Evolutionary conservation across 1,140 invertebrate genomes (phyloP).

Genomic region (Dysdera silvatica): DNA sequence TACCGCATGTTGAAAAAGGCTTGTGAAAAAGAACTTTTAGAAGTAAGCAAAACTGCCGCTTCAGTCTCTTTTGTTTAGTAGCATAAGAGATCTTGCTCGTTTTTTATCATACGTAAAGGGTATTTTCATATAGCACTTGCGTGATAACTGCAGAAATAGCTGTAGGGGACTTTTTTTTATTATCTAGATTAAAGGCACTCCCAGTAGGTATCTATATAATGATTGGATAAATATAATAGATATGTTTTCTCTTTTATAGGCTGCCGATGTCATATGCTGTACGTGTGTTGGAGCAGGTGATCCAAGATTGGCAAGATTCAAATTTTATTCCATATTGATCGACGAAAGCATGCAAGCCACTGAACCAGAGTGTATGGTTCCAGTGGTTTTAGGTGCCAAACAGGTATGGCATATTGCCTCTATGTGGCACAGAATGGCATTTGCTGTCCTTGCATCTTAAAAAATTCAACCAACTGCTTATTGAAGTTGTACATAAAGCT

Average conservation of each 20-base stretch:
- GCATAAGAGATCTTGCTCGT: not conserved
- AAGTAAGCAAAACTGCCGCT: constrained; percentile 42
- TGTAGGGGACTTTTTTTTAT: too few species aligned
- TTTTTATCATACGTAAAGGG: too few species aligned
- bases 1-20: constrained; percentile 85
- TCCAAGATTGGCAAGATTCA: constrained; percentile 76
- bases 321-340: constrained; percentile 95
- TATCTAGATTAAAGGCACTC: too few species aligned
- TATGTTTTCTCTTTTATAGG: constrained; percentile 49
- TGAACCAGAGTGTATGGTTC: constrained; percentile 97
- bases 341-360: constrained; percentile 96
- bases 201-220: too few species aligned
- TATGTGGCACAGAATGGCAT: too few species aligned
- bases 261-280: constrained; percentile 97
- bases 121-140: too few species aligned
- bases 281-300: constrained; percentile 98
- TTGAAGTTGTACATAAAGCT: too few species aligned
- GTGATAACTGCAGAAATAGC: too few species aligned
- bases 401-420: too few species aligned
- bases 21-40: constrained; percentile 80
- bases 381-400: constrained; percentile 93
- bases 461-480: too few species aligned
- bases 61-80: not conserved
- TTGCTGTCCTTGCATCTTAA: too few species aligned
- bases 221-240: not conserved